These are phyloP conservation scores for Villa cingulata DNA, from an alignment of 2,888 invertebrate genomes.

Conservation along the genomic window DNA sequence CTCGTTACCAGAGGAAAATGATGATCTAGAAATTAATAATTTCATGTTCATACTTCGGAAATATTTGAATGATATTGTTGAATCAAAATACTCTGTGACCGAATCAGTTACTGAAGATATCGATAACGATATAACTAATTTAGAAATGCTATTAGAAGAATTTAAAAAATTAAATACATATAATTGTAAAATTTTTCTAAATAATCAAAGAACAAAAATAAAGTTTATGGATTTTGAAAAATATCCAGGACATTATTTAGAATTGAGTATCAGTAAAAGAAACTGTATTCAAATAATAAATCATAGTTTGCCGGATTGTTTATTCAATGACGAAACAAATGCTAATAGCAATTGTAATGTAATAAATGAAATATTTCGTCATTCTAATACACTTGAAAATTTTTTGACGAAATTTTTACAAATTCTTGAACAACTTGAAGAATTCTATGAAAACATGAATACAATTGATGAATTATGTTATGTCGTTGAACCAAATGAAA, in stretches of 20 bases:
- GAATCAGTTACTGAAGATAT: background rate
- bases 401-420: constrained; percentile 20
- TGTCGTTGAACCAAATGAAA: constrained; percentile 26
- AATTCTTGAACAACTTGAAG: constrained; percentile 24
- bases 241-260: constrained; percentile 24
- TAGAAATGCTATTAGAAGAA: background rate
- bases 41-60: background rate
- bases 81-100: background rate
- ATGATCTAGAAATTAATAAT: background rate
- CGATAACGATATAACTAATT: too few species aligned
- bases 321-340: constrained; percentile 6
- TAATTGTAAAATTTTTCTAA: constrained; percentile 16
- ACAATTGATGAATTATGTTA: constrained; percentile 32
- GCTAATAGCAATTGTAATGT: constrained; percentile 5
- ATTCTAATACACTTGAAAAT: constrained; percentile 12
- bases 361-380: constrained; percentile 15
- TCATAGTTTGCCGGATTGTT: constrained; percentile 28
- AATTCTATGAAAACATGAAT: constrained; percentile 26
- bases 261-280: constrained; percentile 15
- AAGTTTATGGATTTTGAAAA: constrained; percentile 24
- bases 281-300: constrained; percentile 13
- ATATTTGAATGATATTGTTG: background rate
- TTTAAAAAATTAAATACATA: background rate
- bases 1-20: background rate
- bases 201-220: constrained; percentile 18